Percentiles rank a stretch among this genome's conserved stretches.
Conservation (phyloP, 2,888 invertebrate genomes). For the Itoplectis maculator region DNA sequence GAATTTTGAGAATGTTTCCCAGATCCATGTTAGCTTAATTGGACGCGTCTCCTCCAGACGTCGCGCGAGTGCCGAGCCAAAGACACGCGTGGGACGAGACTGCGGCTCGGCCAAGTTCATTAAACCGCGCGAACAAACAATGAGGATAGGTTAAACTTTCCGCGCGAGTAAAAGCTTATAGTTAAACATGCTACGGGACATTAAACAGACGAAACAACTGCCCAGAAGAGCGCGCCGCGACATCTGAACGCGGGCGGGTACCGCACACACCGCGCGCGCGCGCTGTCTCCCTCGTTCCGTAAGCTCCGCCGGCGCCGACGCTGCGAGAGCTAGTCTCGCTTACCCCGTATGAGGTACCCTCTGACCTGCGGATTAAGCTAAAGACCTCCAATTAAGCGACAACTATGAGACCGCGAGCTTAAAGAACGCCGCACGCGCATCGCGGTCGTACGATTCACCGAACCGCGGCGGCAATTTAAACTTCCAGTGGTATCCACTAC, state of each 20-base stretch:
- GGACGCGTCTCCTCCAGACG: background rate
- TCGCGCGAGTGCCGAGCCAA: too few relatives aligned
- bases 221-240: conserved; percentile 27
- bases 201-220: conserved; percentile 57
- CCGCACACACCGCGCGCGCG: too few relatives aligned
- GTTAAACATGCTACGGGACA: conserved; percentile 53
- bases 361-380: conserved; percentile 60
- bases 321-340: conserved; percentile 67
- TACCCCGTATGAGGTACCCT: conserved; percentile 56
- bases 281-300: conserved; percentile 47
- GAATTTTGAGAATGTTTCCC: background rate
- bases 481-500: conserved; percentile 10
- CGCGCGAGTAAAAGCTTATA: conserved; percentile 43
- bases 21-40: background rate
- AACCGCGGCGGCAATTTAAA: conserved; percentile 16
- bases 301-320: conserved; percentile 43
- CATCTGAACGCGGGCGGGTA: conserved; percentile 14
- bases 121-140: conserved; percentile 54
- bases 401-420: conserved; percentile 52
- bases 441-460: conserved; percentile 29
- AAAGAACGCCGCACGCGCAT: conserved; percentile 39
- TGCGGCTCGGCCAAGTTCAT: conserved; percentile 24
- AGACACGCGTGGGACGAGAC: background rate
- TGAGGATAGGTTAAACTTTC: conserved; percentile 44
- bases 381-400: conserved; percentile 58